Evolutionary conservation across 2,797 vertebrate genomes (phyloP), one percentile per base, ranked within the genome.

Genomic region (Odontamblyopus lacepedii): DNA sequence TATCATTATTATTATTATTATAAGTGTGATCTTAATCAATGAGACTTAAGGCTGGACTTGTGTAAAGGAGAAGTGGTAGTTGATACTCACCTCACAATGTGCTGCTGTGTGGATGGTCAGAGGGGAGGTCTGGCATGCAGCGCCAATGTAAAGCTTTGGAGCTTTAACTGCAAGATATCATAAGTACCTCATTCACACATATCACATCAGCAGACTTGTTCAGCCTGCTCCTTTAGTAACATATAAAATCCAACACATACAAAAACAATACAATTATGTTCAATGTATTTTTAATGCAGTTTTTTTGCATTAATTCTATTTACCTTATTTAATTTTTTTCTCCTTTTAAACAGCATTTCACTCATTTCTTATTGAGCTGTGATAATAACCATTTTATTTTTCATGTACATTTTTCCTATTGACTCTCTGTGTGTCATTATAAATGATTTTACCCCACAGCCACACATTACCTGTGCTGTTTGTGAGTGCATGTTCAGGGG

Each of bases 401-500:
- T 9, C 9, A 38, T 38, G 35, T 38, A 38, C 35, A 38, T 38
- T 38, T 38, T 35, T 38, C 7, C 35, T 38, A 38, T 38, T 38
- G 35, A 2, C 1, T 38, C 7, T 38, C 35, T 44, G 12, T 12
- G 9, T 44, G 41, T 53, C 51, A n/a, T 3, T 51, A 53, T 53
- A 53, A 53, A 8, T 8, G 1, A 8, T 53, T n/a, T 19, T 53
- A 1, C 11, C 19, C 61, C 18, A 41, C 61, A 41, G 9, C 61
- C 18, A 41, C 61, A 23, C 32, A 13, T 63, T 59, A 23, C 7
- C 9, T 2, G 41, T 62, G 61, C 29, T 32, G 60, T 66, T 61
- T 70, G 71, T 30, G 73, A 76, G 63, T 38, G 72, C 63, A 51
- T 27, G 72, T 26, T 53, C 67, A 73, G 53, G 30, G 23, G 81